Evolutionary conservation across 2,797 vertebrate species (phyloP), one percentile per base, ranked within the genome.

Genomic region (Brachyalestes nurse): DNA sequence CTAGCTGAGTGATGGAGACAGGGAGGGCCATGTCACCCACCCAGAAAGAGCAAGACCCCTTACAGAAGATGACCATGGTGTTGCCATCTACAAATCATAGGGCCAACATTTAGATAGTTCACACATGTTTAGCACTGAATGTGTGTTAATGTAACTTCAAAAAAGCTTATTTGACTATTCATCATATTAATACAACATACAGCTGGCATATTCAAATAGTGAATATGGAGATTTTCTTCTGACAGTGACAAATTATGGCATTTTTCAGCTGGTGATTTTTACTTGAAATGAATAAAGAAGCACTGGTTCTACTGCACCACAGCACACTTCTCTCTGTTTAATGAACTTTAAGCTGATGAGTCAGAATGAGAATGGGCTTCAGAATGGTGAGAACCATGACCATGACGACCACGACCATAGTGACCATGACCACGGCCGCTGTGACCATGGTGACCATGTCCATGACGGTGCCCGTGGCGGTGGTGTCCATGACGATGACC

Each of bases 371-470:
- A 40, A 19, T 74, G 40, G 16, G 28, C 62, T 5, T 42, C 49
- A 12, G 6, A 8, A 38, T 40, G 51, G 6, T 17, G 5, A 57
- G n/a, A 21, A 75, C 60, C 58, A 40, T 67, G 62, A 5, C 6
- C 14, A 65, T 49, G 23, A 21, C 49, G 61, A 9, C 19, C 23
- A 51, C 40, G 75, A 16, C 55, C n/a, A 45, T 61, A 25, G 4
- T 28, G 16, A n/a, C 12, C 42, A 19, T 49, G 34, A 7, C 42
- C 61, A 53, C 51, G 72, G 10, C 8, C 25, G 5, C 9, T 9
- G 28, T 28, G 77, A 6, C 42, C 70, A 67, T 49, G 73, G 10
- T 78, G 58, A 17, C 47, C n/a, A 8, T 72, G 23, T 28, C 60
- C 19, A 45, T 28, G 45, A 53, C 0, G 10, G 23, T 70, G 55